Evolutionary conservation across 2,113 vertebrate species (phyloP).

Genomic region (Syrmaticus mikado): DNA sequence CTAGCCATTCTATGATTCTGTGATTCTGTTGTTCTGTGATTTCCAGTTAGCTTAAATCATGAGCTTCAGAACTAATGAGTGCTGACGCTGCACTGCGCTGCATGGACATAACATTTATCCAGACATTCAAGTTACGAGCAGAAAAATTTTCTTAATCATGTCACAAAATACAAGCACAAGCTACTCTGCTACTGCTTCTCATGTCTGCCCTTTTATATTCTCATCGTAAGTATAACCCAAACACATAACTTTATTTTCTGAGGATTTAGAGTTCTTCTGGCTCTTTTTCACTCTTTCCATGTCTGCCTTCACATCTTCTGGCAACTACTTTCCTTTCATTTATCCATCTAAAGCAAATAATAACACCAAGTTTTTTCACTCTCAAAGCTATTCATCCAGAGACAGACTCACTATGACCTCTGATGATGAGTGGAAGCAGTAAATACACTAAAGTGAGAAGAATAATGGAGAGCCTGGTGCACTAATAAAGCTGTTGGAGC

Average conservation of each 20-base stretch:
- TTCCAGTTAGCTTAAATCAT: background rate
- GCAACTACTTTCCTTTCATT: background rate
- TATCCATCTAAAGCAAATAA: background rate
- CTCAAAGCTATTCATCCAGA: background rate
- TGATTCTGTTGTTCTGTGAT: background rate
- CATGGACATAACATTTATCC: background rate
- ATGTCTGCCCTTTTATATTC: background rate
- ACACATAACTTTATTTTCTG: background rate
- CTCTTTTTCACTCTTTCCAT: background rate
- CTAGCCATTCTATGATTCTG: background rate
- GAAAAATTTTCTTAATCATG: background rate
- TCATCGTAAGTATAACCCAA: background rate
- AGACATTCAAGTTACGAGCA: background rate
- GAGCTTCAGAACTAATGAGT: background rate
- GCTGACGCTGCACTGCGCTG: background rate
- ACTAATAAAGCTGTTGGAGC: background rate
- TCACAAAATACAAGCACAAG: background rate
- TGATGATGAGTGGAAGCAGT: background rate
- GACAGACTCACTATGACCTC: background rate
- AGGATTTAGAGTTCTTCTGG: background rate
- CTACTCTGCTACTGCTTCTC: background rate
- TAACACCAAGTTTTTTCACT: background rate
- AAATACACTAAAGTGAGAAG: background rate
- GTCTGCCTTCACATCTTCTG: background rate
- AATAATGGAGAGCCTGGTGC: background rate